Conservation (phyloP, 2,888 invertebrate genomes). For the Sepioteuthis lessoniana region DNA sequence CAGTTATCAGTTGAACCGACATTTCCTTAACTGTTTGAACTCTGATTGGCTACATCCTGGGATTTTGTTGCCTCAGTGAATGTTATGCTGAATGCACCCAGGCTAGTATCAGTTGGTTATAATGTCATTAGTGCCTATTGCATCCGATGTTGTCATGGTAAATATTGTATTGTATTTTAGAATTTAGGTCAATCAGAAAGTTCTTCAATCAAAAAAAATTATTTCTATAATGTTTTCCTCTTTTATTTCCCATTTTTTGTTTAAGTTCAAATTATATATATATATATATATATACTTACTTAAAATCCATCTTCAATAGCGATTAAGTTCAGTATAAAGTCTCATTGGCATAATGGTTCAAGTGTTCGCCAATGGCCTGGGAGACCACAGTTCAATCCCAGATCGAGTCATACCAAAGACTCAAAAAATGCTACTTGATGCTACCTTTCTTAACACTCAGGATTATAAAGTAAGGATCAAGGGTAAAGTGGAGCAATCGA, state of each 20-base stretch:
- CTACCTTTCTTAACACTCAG: too few species aligned
- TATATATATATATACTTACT: too few species aligned
- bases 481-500: too few species aligned
- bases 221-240: neutral
- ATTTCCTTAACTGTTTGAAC: slow-evolving; percentile 15
- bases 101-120: neutral
- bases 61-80: neutral
- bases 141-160: neutral
- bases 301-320: too few species aligned
- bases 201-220: neutral
- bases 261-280: too few species aligned
- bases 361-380: too few species aligned
- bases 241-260: neutral
- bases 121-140: neutral
- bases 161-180: neutral
- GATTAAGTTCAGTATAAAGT: too few species aligned
- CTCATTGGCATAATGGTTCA: too few species aligned
- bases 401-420: too few species aligned
- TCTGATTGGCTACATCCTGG: neutral
- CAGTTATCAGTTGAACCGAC: neutral
- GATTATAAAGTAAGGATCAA: too few species aligned
- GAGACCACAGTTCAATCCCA: too few species aligned
- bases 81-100: neutral
- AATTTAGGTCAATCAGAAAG: neutral
- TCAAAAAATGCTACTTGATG: too few species aligned